Evolutionary conservation across 1,140 invertebrate species (phyloP).

Genomic region (Meteorus sp.): DNA sequence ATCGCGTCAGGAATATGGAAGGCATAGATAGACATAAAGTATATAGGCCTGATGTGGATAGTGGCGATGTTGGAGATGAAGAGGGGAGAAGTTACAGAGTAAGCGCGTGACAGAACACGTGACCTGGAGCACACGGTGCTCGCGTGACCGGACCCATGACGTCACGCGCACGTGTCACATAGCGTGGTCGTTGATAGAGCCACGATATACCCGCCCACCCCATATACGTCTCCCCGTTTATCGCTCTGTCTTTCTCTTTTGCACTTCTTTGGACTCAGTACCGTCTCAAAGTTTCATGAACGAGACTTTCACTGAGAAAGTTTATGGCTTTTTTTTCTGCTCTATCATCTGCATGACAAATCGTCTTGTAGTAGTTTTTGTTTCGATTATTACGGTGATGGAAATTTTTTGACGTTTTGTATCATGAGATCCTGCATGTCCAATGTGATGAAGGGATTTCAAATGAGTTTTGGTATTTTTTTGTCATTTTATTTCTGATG

Average conservation of each 20-base stretch:
- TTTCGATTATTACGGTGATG: background rate
- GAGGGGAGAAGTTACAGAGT: constrained; percentile 15
- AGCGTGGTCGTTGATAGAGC: constrained; percentile 45
- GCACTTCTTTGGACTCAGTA: too few relatives aligned
- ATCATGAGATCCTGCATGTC: too few relatives aligned
- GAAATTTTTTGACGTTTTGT: too few relatives aligned
- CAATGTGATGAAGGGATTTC: too few relatives aligned
- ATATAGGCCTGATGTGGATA: background rate
- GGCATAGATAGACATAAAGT: too few relatives aligned
- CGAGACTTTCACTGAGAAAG: constrained; percentile 45
- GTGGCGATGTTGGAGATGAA: background rate
- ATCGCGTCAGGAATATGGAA: too few relatives aligned
- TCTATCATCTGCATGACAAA: background rate
- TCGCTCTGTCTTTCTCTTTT: too few relatives aligned
- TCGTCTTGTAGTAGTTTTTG: background rate
- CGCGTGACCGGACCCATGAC: constrained; percentile 57
- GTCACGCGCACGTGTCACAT: constrained; percentile 58
- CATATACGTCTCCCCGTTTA: constrained; percentile 18
- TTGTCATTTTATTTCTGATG: too few relatives aligned
- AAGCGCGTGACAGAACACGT: constrained; percentile 59
- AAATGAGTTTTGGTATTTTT: too few relatives aligned
- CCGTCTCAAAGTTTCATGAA: constrained; percentile 35
- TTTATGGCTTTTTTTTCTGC: constrained; percentile 20
- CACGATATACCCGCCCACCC: constrained; percentile 23
- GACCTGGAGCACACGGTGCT: constrained; percentile 56